Percentiles rank a stretch among this genome's conserved stretches.
These are phyloP conservation scores for Bombus pyrosoma DNA, from an alignment of 1,140 invertebrate species.

Conservation along the genomic window DNA sequence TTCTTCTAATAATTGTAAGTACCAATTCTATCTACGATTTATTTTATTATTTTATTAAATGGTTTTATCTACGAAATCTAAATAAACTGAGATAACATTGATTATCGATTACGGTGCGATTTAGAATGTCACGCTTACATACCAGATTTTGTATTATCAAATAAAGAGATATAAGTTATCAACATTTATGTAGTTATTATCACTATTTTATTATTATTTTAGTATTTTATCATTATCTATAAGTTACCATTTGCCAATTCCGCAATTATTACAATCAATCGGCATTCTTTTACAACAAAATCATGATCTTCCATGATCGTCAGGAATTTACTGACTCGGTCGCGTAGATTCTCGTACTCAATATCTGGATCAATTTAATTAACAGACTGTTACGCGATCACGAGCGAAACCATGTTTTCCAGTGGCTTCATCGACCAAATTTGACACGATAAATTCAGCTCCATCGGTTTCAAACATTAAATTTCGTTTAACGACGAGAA, in stretches of 20 bases:
- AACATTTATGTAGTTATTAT: neutral
- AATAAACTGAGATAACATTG: too few species aligned
- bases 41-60: neutral
- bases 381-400: neutral
- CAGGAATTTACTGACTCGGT: neutral
- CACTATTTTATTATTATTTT: neutral
- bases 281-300: too few species aligned
- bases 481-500: neutral
- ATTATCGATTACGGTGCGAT: neutral
- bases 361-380: neutral
- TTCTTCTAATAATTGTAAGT: neutral
- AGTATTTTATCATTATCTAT: too few species aligned
- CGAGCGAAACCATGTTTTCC: neutral
- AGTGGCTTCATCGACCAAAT: constrained; percentile 1
- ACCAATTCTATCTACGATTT: neutral
- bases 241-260: neutral
- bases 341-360: neutral
- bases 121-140: neutral
- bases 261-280: neutral
- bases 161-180: neutral
- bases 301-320: neutral
- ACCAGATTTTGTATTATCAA: neutral
- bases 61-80: neutral
- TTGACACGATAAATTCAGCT: neutral
- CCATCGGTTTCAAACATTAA: neutral